These are phyloP conservation scores for Pipistrellus pipistrellus DNA, from an alignment of 2,797 vertebrate genomes.

Conservation along the genomic window DNA sequence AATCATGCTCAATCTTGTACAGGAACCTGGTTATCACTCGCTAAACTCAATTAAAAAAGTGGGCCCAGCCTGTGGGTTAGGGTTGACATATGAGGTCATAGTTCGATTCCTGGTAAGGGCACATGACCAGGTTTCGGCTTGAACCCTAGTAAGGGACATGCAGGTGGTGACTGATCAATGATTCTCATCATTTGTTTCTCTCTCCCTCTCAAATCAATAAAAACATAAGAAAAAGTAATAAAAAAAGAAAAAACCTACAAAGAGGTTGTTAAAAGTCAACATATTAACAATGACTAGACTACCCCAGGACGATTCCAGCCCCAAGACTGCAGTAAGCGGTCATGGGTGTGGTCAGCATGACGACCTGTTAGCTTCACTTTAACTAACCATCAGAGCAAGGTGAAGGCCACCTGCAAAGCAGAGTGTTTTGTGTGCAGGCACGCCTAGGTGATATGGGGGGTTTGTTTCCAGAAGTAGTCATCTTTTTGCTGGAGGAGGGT, in stretches of 20 bases:
- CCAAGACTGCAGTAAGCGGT: accelerated
- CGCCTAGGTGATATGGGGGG: not conserved
- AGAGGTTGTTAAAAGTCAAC: accelerated
- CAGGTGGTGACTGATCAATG: too few species aligned
- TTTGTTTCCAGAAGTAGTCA: not conserved
- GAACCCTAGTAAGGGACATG: too few species aligned
- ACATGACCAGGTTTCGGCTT: too few species aligned
- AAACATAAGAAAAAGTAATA: too few species aligned
- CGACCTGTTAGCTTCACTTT: accelerated
- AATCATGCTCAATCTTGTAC: accelerated
- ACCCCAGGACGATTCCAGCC: accelerated
- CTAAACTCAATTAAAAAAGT: not conserved
- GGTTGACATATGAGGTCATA: too few species aligned
- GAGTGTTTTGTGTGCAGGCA: not conserved
- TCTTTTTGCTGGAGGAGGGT: not conserved
- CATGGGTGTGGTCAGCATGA: accelerated
- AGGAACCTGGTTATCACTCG: not conserved
- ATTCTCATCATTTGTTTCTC: too few species aligned
- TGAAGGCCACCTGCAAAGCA: not conserved
- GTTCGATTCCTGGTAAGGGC: too few species aligned
- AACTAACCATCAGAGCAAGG: accelerated
- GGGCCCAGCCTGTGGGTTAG: too few species aligned
- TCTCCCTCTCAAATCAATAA: too few species aligned
- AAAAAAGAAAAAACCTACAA: too few species aligned
- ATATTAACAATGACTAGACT: accelerated